phyloP scores from a whole-genome alignment of 2,113 vertebrate genomes.

The Phainopepla nitens region DNA sequence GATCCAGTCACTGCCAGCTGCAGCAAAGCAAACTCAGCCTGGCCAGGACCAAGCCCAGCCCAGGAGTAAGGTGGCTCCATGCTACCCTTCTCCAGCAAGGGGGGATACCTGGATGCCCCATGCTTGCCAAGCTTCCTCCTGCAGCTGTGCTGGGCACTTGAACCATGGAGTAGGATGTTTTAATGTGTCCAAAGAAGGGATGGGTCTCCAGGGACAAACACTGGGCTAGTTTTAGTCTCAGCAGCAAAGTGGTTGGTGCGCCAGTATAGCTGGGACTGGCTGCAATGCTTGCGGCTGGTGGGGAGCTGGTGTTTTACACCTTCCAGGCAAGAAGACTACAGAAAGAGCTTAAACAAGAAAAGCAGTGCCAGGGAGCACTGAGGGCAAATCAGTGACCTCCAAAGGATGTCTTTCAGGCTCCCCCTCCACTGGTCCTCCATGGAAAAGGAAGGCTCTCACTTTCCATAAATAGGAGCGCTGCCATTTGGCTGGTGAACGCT shows the following conservation, averaged over 20 bases:
- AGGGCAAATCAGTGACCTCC: background rate
- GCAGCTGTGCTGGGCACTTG: background rate
- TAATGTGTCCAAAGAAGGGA: background rate
- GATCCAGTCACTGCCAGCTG: background rate
- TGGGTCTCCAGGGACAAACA: background rate
- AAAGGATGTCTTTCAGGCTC: rapidly evolving
- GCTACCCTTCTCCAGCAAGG: background rate
- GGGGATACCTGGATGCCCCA: background rate
- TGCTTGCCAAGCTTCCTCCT: background rate
- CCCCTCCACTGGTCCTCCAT: rapidly evolving
- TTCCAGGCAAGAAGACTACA: background rate
- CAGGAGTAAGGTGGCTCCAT: background rate
- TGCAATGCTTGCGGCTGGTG: rapidly evolving
- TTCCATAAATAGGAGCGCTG: slow-evolving; percentile 16
- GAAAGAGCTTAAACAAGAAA: background rate
- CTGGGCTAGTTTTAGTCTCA: background rate
- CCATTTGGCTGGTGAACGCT: background rate
- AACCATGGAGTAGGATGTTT: background rate
- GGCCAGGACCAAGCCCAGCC: background rate
- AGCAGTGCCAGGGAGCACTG: rapidly evolving
- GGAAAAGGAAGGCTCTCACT: background rate
- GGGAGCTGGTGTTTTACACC: background rate
- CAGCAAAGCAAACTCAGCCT: background rate
- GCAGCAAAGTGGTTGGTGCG: rapidly evolving
- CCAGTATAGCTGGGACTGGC: rapidly evolving